Percentiles rank a stretch among this genome's conserved stretches.
These are phyloP conservation scores for Anguilla obscura DNA, from an alignment of 2,797 vertebrate genomes.

Conservation along the genomic window DNA sequence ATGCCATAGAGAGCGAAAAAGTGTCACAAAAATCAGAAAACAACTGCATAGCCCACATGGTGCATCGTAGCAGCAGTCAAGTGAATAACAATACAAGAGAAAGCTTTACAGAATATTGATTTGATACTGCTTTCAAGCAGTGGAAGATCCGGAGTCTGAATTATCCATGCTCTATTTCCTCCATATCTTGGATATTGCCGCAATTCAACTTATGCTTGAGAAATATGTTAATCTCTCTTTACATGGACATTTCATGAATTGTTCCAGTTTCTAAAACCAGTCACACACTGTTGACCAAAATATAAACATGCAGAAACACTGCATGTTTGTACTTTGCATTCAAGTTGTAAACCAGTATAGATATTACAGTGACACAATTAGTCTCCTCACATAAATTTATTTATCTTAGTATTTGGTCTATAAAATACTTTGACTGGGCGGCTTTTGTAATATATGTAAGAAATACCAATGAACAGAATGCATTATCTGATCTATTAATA, in stretches of 20 bases:
- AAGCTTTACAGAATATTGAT: conserved; percentile 92
- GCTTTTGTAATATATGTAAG: no score
- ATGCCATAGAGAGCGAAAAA: conserved; percentile 55
- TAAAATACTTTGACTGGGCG: no score
- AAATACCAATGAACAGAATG: no score
- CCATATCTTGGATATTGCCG: conserved; percentile 80
- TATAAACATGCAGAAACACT: no score
- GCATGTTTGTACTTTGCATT: neutral
- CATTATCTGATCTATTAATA: no score
- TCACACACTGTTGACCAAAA: neutral
- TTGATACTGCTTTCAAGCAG: conserved; percentile 82
- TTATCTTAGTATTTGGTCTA: no score
- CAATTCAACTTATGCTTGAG: conserved; percentile 70
- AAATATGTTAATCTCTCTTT: conserved; percentile 50
- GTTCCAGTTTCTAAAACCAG: neutral
- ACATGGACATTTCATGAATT: neutral
- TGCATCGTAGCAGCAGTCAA: conserved; percentile 82
- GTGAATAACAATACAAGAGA: conserved; percentile 87
- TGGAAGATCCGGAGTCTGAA: conserved; percentile 74
- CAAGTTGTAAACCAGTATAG: neutral
- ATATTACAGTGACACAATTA: neutral
- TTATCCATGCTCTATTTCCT: conserved; percentile 79
- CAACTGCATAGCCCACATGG: conserved; percentile 69
- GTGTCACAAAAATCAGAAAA: conserved; percentile 27
- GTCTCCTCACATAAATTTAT: neutral